Evolutionary conservation across 2,888 invertebrate genomes (phyloP), one percentile per base, ranked within the genome.

Genomic region (Molanna angustata): DNA sequence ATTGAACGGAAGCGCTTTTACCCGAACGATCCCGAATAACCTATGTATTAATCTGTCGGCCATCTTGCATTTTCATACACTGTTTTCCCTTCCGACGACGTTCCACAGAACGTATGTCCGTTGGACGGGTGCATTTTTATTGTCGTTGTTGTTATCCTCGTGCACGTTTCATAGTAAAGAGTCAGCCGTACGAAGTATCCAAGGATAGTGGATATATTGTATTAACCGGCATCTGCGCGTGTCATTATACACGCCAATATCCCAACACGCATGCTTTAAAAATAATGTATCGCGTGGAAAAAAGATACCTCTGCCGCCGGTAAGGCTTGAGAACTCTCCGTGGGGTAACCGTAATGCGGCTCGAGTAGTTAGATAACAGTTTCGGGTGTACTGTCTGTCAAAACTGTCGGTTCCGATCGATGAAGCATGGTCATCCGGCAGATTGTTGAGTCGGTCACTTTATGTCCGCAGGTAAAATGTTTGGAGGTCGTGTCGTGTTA

Each of bases 11-110:
- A 44, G 16, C 18, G 22, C 31, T 11, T 9, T 27, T n/a, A 17
- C 18, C 44, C 4, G 42, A 42, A 31, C 70, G 69, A 67, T 67
- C 68, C 64, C 64, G 61, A 62, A 61, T 67, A 27, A 41, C 32
- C 49, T 39, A 33, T 33, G 41, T 37, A 43, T 31, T 27, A 44
- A 37, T 45, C 43, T 14, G 52, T 46, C 52, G 52, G 52, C 52
- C 52, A 52, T 52, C 52, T 52, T 52, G 52, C 47, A 45, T 33
- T 40, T 49, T 21, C 18, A 37, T 6, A 39, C 18, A 39, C 18
- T 16, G 13, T 39, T 39, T 31, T 31, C 18, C n/a, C n/a, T n/a
- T n/a, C n/a, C n/a, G n/a, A n/a, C n/a, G n/a, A n/a, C n/a, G n/a
- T n/a, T n/a, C n/a, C n/a, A n/a, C n/a, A n/a, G n/a, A n/a, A n/a